Evolutionary conservation across 1,140 invertebrate species (phyloP), one percentile per base, ranked within the genome.

Genomic region (Drosophila fuyamai): DNA sequence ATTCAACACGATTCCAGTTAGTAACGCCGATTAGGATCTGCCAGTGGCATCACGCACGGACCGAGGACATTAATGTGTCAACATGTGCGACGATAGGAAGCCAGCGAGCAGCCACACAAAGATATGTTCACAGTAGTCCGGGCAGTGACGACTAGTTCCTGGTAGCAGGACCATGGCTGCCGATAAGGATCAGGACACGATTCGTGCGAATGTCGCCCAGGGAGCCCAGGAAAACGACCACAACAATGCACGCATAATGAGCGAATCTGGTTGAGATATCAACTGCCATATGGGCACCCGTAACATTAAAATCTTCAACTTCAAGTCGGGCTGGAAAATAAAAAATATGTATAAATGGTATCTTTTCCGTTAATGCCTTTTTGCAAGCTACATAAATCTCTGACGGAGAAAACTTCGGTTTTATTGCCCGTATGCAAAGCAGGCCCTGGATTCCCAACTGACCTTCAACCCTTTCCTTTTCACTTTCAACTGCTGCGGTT

Each of bases 171-270:
- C 58, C 43, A 4, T 18, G 44, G 41, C 36, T 16, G 2, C 16
- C 63, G 83, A 86, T 88, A 76, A 59, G 60, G 76, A 86, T 86
- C 79, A 56, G 61, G 57, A 71, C 67, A 82, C 65, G 74, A 60
- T 85, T 86, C 74, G 58, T 86, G 82, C 82, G 82, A 84, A 84
- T 84, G 81, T 84, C 77, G 57, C 61, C 72, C 72, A 56, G 67
- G 66, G 67, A 71, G 67, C 18, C 38, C 7, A 32, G 29, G 32
- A 18, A n/a, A 27, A 14, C 9, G 32, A 53, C 68, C 70, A 88
- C 75, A 88, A 89, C 84, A 88, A 88, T 88, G 80, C 79, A 48
- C 76, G 83, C 83, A 88, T 88, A 88, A 88, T 89, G 83, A 88
- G 83, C 51, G 66, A 71, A 71, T 70, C 67, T 71, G 56, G 57